Conservation (phyloP, 1,140 invertebrate species). For the Zaprionus nigranus region DNA sequence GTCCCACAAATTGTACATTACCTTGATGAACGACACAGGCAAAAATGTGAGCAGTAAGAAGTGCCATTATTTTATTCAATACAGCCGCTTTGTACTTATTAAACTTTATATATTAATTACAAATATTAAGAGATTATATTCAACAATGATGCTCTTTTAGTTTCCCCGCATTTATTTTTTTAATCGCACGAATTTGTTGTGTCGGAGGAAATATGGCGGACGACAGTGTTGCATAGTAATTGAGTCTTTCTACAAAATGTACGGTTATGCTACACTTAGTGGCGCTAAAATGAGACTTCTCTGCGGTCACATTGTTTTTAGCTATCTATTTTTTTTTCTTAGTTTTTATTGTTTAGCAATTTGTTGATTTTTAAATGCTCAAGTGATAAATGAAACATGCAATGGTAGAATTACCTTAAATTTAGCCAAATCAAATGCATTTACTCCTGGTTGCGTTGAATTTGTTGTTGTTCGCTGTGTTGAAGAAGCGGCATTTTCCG, state of each 20-base stretch:
- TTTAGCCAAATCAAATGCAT: slow-evolving; percentile 64
- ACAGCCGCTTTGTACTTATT: slow-evolving; percentile 25
- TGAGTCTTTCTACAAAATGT: slow-evolving; percentile 7
- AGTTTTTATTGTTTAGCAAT: slow-evolving; percentile 31
- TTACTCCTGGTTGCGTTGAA: slow-evolving; percentile 52
- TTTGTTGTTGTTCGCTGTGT: slow-evolving; percentile 57
- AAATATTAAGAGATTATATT: slow-evolving; percentile 22
- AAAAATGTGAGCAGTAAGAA: slow-evolving; percentile 56
- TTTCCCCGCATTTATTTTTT: slow-evolving; percentile 59
- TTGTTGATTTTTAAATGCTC: slow-evolving; percentile 25
- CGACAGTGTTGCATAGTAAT: slow-evolving; percentile 57
- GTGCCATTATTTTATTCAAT: slow-evolving; percentile 22
- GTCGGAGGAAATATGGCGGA: slow-evolving; percentile 81
- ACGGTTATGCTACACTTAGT: slow-evolving; percentile 19
- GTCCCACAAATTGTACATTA: slow-evolving; percentile 60
- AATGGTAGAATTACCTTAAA: slow-evolving; percentile 53
- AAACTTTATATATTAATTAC: neutral
- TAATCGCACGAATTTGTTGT: slow-evolving; percentile 71
- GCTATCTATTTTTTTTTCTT: slow-evolving; percentile 53
- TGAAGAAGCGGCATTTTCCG: slow-evolving; percentile 77
- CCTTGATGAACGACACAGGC: slow-evolving; percentile 57
- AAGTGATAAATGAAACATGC: slow-evolving; percentile 44
- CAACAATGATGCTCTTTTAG: slow-evolving; percentile 42
- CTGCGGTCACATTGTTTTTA: slow-evolving; percentile 62
- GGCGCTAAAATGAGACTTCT: slow-evolving; percentile 27